Percentiles rank a stretch among this genome's conserved stretches.
These are phyloP conservation scores for Oenanthe oenanthe DNA, from an alignment of 2,113 vertebrate genomes.

Conservation along the genomic window DNA sequence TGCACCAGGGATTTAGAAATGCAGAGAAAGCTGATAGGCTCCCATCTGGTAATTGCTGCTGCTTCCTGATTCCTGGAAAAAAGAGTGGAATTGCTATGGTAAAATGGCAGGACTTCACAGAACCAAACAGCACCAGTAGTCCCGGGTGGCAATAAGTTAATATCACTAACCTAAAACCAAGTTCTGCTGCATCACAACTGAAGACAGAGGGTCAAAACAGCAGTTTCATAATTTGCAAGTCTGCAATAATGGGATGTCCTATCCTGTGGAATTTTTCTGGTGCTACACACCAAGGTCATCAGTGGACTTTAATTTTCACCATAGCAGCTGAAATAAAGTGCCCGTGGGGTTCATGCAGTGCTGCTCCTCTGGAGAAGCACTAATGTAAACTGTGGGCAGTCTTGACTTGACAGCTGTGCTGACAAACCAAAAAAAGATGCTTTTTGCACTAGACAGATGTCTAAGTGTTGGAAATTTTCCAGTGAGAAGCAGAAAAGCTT, in stretches of 20 bases:
- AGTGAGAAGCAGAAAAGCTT: conserved; percentile 57
- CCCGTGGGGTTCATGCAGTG: background rate
- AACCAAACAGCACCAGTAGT: background rate
- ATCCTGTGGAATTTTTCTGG: background rate
- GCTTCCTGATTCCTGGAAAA: background rate
- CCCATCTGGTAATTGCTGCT: background rate
- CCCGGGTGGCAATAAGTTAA: background rate
- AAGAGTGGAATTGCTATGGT: background rate
- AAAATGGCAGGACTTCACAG: background rate
- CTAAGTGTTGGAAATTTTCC: conserved; percentile 47
- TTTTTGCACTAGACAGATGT: conserved; percentile 63
- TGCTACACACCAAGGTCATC: background rate
- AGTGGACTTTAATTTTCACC: background rate
- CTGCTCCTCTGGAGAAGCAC: conserved; percentile 15
- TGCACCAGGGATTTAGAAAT: background rate
- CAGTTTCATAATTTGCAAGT: background rate
- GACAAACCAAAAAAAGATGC: conserved; percentile 57
- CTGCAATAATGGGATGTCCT: background rate
- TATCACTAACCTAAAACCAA: background rate
- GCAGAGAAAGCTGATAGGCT: background rate
- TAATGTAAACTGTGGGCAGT: conserved; percentile 53
- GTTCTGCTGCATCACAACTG: background rate
- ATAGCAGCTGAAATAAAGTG: background rate
- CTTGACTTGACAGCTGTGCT: conserved; percentile 63
- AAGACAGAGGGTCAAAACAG: background rate